Evolutionary conservation across 2,113 vertebrate species (phyloP).

Genomic region (Pardalotus punctatus): DNA sequence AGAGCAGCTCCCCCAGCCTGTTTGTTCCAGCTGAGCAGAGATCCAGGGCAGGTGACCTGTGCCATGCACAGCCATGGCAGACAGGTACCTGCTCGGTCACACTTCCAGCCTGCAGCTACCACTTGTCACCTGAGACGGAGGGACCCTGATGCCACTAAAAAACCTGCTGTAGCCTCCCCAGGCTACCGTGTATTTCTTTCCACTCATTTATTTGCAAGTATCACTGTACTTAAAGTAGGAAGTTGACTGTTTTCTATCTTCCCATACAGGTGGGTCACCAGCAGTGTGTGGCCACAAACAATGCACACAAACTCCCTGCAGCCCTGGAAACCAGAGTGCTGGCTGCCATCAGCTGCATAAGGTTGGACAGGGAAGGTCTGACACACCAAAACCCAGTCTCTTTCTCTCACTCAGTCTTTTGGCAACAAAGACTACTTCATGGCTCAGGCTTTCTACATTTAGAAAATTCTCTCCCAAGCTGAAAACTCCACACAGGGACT

Average conservation of each 20-base stretch:
- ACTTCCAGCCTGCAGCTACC: background rate
- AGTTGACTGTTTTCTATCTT: background rate
- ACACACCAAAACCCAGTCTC: background rate
- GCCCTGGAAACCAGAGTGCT: background rate
- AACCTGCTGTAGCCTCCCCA: background rate
- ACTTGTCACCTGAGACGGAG: background rate
- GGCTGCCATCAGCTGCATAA: background rate
- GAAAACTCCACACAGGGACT: background rate
- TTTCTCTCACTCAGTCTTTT: background rate
- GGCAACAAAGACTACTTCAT: background rate
- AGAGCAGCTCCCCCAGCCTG: background rate
- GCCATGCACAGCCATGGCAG: background rate
- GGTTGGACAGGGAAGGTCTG: background rate
- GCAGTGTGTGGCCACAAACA: background rate
- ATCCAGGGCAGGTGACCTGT: background rate
- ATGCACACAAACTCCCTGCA: background rate
- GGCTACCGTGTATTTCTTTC: background rate
- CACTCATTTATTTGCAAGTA: background rate
- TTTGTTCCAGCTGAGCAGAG: background rate
- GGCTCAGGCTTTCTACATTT: slow-evolving; percentile 18
- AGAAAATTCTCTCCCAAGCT: slow-evolving; percentile 10
- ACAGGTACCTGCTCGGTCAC: background rate
- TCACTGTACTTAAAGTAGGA: background rate
- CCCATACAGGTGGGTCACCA: background rate
- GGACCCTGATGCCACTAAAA: background rate